Base-by-base conservation (phyloP, 2,113 vertebrate genomes). In the Campylorhamphus procurvoides region DNA sequence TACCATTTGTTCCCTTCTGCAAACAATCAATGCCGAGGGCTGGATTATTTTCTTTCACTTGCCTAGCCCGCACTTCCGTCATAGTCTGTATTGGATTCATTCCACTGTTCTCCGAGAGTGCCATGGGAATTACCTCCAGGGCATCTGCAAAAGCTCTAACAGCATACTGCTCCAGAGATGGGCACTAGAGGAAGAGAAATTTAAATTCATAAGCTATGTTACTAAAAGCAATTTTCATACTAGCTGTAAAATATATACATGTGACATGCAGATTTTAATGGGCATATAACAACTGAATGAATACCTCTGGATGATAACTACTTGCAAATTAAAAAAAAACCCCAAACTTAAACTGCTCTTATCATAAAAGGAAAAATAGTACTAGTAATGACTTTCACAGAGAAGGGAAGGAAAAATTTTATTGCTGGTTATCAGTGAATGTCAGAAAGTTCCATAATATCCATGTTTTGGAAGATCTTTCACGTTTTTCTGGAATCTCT, bases 61-160 rank as follows among this genome's bases (percentile, higher is more conserved):
- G 99, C 81, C 93, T 98, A 42, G 99, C 99, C 78, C 99, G 97
- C 89, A 99, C 98, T 96, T 99, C 99, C 0, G 99, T 98, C 99
- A 99, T 99, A 2, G 99, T 99, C 97, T 99, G 99, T 95, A 99
- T 99, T 19, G 99, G 99, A 88, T 99, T 99, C 96, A 99, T 98
- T 7, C 99, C 99, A 2, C 99, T 99, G 97, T 99, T 99, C 94
- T 99, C 99, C 0, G 99, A 97, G 14, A 99, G 97, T 0, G 99
- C 99, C 99, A 99, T 99, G 33, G 99, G 99, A 96, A 99, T 99
- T 19, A 99, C 98, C 92, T 99, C 99, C 40, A 99, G 94, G 7
- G 99, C 99, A 58, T 99, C 99, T 19, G 99, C 99, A 92, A 99
- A 99, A 1, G 99, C 97, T 78, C 99, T 98, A 99, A 99, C 99